Conservation (phyloP, 1,140 invertebrate genomes). For the Drosophila sturtevanti region DNA sequence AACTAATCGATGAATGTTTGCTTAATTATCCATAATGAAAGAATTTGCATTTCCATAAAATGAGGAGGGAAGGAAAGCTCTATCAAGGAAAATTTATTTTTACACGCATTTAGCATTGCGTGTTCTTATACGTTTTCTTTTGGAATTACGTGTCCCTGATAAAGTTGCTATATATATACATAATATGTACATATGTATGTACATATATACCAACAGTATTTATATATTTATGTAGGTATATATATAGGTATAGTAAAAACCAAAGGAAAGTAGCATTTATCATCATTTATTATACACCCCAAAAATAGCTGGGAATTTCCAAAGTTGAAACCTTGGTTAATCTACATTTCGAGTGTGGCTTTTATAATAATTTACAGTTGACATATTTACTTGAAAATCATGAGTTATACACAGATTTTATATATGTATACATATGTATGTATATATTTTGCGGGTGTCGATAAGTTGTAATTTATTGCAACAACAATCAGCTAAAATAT, state of each 20-base stretch:
- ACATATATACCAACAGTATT: too few relatives aligned
- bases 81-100: neutral
- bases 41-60: slow-evolving; percentile 29
- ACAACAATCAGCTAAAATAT: too few relatives aligned
- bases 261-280: slow-evolving; percentile 6
- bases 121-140: neutral
- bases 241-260: neutral
- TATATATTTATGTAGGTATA: neutral
- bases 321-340: neutral
- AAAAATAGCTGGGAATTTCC: slow-evolving; percentile 55
- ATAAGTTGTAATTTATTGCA: too few relatives aligned
- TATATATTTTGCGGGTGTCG: too few relatives aligned
- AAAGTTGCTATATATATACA: neutral
- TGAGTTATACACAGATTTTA: neutral
- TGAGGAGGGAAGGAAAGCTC: slow-evolving; percentile 22
- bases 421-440: neutral
- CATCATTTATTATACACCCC: slow-evolving; percentile 3
- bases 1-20: neutral
- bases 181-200: too few relatives aligned
- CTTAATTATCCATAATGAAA: neutral
- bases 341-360: neutral
- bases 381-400: neutral
- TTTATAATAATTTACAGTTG: slow-evolving; percentile 3
- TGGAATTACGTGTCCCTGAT: neutral
- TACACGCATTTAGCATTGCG: neutral